Evolutionary conservation across 2,797 vertebrate genomes (phyloP), one percentile per base, ranked within the genome.

Genomic region (Sciaenops ocellatus): DNA sequence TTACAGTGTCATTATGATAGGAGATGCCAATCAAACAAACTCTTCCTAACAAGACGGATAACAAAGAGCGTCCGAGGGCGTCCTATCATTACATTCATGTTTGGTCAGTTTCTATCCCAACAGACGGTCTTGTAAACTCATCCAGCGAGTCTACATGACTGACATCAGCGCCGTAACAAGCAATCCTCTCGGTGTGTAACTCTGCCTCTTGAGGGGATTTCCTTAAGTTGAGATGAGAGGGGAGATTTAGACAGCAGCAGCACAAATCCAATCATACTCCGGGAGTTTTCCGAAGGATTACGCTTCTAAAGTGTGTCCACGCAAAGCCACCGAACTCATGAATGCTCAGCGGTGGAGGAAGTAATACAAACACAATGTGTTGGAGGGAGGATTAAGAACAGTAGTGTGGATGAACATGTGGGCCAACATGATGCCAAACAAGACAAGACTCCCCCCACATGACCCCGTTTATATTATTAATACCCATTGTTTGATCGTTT

Each of bases 231-330:
- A 64, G 60, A 86, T 82, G 78, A 72, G 60, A 47, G 66, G 22
- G 3, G 34, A 67, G 80, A 78, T 79, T 80, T 70, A 80, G 55
- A 72, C 79, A 73, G 79, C 73, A 26, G 79, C 73, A 28, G 60
- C 64, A 78, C 60, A 79, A 82, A 90, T 90, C 76, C 74, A 78
- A 77, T 81, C 77, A 65, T 30, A 66, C 71, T 74, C 52, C 77
- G 30, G 30, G 44, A 48, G 42, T 74, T 84, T 90, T 60, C 9
- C 34, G 8, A 50, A 30, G 76, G 84, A 90, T 86, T 86, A 84
- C 28, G 28, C 65, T 60, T 75, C 47, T 34, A 60, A 57, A 65
- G 69, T 54, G 59, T 76, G 66, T 85, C 44, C 70, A 57, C 79
- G 71, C 64, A 82, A 85, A 86, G 41, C 69, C 60, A 78, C 48